phyloP scores from a whole-genome alignment of 2,113 vertebrate genomes.

The Zingel zingel region DNA sequence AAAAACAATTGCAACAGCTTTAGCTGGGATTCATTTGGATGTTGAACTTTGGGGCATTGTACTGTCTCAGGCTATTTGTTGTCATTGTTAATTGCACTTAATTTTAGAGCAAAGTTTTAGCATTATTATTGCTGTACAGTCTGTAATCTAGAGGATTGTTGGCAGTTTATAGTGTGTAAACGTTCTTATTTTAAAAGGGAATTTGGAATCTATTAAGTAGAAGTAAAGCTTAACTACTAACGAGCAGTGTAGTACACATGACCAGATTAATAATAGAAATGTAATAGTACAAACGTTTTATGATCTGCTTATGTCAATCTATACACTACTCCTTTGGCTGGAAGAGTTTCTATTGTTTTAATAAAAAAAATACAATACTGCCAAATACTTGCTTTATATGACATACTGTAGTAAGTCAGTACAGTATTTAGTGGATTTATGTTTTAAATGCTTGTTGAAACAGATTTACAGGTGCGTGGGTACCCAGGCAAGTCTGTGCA shows the following conservation, averaged over 20 bases:
- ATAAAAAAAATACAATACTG: not conserved
- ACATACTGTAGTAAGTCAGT: not conserved
- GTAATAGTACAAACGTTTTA: not conserved
- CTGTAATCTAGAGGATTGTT: not conserved
- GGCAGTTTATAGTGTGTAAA: not conserved
- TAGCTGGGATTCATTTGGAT: slow-evolving; percentile 7
- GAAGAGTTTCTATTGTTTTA: not conserved
- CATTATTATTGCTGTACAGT: not conserved
- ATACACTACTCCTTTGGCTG: not conserved
- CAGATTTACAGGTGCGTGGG: slow-evolving; percentile 5
- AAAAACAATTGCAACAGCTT: not conserved
- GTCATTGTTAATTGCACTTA: not conserved
- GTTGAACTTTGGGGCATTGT: slow-evolving; percentile 9
- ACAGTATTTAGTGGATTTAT: not conserved
- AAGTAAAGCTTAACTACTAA: not conserved
- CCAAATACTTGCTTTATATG: not conserved
- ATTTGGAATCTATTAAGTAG: not conserved
- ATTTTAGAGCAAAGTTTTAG: not conserved
- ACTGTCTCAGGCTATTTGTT: not conserved
- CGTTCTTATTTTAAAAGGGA: not conserved
- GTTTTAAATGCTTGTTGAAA: slow-evolving; percentile 38
- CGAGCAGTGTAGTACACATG: not conserved
- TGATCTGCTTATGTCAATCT: not conserved
- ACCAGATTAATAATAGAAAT: not conserved
- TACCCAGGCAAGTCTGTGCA: slow-evolving; percentile 52